Conservation (phyloP, 2,113 vertebrate genomes). For the Melanerpes aurifrons region DNA sequence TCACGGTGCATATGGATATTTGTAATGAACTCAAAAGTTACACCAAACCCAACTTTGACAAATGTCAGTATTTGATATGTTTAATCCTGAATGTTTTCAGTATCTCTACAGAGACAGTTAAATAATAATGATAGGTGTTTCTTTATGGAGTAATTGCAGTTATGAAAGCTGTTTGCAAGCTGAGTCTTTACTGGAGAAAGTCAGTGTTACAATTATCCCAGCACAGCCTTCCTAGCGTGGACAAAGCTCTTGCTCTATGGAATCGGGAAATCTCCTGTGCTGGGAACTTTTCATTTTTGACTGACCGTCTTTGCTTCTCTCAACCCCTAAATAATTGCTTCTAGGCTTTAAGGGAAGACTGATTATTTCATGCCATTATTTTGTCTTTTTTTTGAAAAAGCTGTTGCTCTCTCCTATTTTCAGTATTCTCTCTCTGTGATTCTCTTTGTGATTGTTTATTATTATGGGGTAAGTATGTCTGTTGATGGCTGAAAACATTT, state of each 20-base stretch:
- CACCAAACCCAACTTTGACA: not conserved
- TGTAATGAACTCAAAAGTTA: not conserved
- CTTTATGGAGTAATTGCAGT: not conserved
- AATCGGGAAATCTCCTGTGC: not conserved
- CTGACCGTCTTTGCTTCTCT: not conserved
- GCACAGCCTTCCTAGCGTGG: not conserved
- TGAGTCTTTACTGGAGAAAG: not conserved
- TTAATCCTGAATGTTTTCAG: not conserved
- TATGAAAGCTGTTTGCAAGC: not conserved
- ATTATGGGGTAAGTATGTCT: not conserved
- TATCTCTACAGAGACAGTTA: not conserved
- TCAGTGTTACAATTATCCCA: not conserved
- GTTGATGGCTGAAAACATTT: not conserved
- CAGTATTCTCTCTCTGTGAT: not conserved
- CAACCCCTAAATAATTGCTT: not conserved
- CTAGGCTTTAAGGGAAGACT: not conserved
- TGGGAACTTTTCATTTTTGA: not conserved
- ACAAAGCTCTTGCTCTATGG: not conserved
- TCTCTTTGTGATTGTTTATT: not conserved
- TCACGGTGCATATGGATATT: not conserved
- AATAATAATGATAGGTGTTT: not conserved
- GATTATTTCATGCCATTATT: not conserved
- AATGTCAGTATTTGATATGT: not conserved
- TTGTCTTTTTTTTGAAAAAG: not conserved
- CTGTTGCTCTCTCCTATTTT: not conserved